Evolutionary conservation across 2,888 invertebrate species (phyloP), one percentile per base, ranked within the genome.

Genomic region (Syrphus vitripennis): DNA sequence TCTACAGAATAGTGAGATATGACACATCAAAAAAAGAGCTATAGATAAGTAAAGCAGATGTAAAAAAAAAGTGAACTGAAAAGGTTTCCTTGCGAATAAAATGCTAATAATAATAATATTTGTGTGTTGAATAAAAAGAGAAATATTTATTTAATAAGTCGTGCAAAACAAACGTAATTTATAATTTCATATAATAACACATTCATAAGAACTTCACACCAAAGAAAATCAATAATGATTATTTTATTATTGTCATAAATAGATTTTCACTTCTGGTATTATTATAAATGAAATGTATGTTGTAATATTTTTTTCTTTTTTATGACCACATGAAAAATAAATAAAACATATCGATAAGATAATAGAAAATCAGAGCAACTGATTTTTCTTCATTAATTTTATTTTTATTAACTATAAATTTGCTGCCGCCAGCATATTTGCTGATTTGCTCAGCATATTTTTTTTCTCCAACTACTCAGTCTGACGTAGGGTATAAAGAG

Each of bases 301-400:
- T 26, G n/a, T 53, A 4, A n/a, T 7, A 3, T 53, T 12, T 3
- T 55, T 29, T 29, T 29, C 1, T 16, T 31, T 10, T 55, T 16
- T 29, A 2, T 55, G 3, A 21, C 16, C 29, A 31, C 29, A 55
- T 55, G 55, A 31, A 55, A n/a, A 55, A 29, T 53, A 29, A 55
- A 55, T 55, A 16, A n/a, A 55, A 55, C 55, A 55, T 55, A 55
- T 55, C 55, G 31, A 55, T 55, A 55, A 55, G 55, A 55, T 55
- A 55, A 55, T 55, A 55, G 16, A 31, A 55, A 31, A 31, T 0
- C 55, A 10, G 55, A 55, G 29, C 31, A 55, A 55, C 55, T 55
- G 29, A 55, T 55, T 55, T 55, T 55, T 55, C 16, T 31, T 31
- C 29, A 55, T 55, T 16, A 10, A 29, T 5, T 16, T 29, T 16